These are phyloP conservation scores for Apamea monoglypha DNA, from an alignment of 2,888 invertebrate species.

Conservation along the genomic window DNA sequence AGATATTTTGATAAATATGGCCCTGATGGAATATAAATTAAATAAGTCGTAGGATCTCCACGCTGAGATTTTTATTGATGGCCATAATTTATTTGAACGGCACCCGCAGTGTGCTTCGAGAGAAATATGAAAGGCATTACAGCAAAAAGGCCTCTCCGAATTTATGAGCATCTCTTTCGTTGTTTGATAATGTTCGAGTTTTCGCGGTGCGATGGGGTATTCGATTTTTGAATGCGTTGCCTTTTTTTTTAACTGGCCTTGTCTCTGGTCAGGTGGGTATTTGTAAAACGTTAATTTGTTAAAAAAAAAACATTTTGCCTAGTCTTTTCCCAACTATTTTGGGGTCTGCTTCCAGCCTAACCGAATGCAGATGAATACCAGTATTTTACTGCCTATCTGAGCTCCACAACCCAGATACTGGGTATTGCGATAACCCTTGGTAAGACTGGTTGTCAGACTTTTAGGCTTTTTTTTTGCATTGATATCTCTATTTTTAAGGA, in stretches of 20 bases:
- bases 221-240: constrained; percentile 49
- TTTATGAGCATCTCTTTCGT: constrained; percentile 88
- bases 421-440: too few relatives aligned
- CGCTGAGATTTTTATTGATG: constrained; percentile 90
- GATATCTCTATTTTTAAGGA: background rate
- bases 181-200: constrained; percentile 82
- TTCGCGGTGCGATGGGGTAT: constrained; percentile 68
- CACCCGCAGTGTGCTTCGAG: constrained; percentile 87
- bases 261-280: background rate
- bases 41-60: constrained; percentile 88
- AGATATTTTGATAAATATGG: constrained; percentile 88
- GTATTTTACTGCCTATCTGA: too few relatives aligned
- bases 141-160: constrained; percentile 88
- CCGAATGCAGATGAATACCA: too few relatives aligned
- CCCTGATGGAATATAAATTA: constrained; percentile 89
- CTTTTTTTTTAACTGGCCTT: constrained; percentile 5
- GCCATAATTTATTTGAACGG: constrained; percentile 89
- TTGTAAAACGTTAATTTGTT: background rate
- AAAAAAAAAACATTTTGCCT: background rate
- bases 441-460: too few relatives aligned
- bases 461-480: background rate
- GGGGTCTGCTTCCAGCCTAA: too few relatives aligned
- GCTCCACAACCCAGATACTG: too few relatives aligned
- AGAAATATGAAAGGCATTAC: constrained; percentile 90
- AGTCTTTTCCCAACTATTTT: too few relatives aligned